Conservation (phyloP, 2,113 vertebrate genomes). For the Nycticorax nycticorax region DNA sequence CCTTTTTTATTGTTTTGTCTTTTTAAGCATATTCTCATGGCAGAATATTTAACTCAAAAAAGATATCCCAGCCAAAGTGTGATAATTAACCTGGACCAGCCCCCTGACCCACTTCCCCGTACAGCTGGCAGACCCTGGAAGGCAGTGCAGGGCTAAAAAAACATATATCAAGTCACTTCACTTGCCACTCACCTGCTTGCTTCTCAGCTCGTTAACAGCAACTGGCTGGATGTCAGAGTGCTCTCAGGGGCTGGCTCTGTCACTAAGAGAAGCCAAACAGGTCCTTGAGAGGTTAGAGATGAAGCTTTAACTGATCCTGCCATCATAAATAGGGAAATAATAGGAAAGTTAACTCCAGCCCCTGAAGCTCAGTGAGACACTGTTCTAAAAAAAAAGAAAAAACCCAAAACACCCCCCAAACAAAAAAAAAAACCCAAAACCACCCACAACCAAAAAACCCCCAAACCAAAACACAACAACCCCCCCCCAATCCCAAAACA, state of each 20-base stretch:
- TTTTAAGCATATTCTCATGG: not conserved
- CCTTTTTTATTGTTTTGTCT: not conserved
- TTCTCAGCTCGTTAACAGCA: not conserved
- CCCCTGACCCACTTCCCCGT: not conserved
- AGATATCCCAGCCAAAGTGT: not conserved
- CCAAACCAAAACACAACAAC: not conserved
- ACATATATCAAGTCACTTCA: rapidly evolving
- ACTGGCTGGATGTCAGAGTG: not conserved
- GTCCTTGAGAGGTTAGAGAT: not conserved
- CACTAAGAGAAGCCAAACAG: not conserved
- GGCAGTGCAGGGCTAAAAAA: not conserved
- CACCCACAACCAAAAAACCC: too few relatives aligned
- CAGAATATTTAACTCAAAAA: not conserved
- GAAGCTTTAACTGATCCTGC: not conserved
- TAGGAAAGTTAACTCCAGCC: not conserved
- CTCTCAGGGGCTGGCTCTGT: not conserved
- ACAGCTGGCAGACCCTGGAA: not conserved
- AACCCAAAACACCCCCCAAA: too few relatives aligned
- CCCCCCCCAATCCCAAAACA: not conserved
- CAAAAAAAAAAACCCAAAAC: too few relatives aligned
- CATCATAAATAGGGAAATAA: not conserved
- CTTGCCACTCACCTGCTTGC: not conserved
- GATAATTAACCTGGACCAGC: not conserved
- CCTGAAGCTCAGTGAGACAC: not conserved
- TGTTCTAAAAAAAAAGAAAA: not conserved